Base-by-base conservation (phyloP, 2,113 vertebrate genomes). In the Acanthochromis polyacanthus region DNA sequence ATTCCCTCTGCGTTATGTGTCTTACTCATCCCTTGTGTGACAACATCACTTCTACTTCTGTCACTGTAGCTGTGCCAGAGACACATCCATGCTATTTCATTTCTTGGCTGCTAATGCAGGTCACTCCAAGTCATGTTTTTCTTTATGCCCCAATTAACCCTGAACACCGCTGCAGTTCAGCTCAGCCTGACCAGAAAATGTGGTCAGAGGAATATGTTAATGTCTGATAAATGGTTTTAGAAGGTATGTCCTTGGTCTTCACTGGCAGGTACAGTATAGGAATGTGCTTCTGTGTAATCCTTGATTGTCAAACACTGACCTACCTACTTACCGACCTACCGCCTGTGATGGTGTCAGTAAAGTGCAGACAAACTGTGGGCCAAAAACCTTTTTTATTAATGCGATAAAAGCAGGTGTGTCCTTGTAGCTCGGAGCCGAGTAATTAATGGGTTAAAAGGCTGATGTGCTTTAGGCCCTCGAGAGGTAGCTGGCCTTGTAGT, bases 291-390 rank as follows among this genome's bases (percentile, higher is more conserved):
- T 90, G 77, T 87, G 70, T 88, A 78, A 82, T 84, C 70, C 67
- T 89, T 94, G 91, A 94, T 93, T 94, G 93, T 94, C 93, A 28
- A 90, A 92, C 86, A 89, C 80, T 63, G 71, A 75, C 76, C 75
- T 77, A 66, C 66, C 58, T 82, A 58, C 67, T 45, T n/a, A 59
- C 61, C 60, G 46, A 60, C 15, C 32, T 36, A 36, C 1, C 32
- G 64, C 63, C 50, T 1, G 61, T 78, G 84, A 76, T 73, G 45
- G 82, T 83, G 79, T 77, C 74, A 78, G 72, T 82, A 87, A 90
- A 88, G 75, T 88, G 87, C 87, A 84, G 73, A 82, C 86, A 65
- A 78, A 85, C 77, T 70, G 75, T 72, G 78, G 72, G 43, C 63
- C 17, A 17, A 43, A 28, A 51, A 46, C 65, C 57, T 57, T 75